phyloP scores from a whole-genome alignment of 1,140 invertebrate species.

The Idris sp. region DNA sequence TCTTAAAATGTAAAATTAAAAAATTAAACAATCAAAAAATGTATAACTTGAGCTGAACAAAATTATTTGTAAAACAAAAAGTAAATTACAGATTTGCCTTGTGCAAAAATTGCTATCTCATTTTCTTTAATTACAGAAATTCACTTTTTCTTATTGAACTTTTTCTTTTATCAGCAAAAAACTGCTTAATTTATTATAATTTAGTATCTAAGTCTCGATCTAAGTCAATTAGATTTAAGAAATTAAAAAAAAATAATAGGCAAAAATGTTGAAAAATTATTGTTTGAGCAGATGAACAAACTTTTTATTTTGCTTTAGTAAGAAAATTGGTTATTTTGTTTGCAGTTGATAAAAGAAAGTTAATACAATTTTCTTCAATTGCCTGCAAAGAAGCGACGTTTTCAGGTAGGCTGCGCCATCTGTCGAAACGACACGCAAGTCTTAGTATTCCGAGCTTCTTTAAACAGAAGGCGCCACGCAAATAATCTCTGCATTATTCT shows the following conservation, averaged over 20 bases:
- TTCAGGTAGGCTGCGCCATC: constrained; percentile 42
- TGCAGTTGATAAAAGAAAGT: background rate
- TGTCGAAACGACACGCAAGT: constrained; percentile 7
- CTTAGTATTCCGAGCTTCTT: constrained; percentile 42
- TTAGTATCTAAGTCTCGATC: too few species aligned
- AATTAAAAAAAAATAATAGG: too few species aligned
- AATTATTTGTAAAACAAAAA: too few species aligned
- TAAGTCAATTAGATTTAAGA: too few species aligned
- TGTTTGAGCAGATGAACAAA: too few species aligned
- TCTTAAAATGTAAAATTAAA: too few species aligned
- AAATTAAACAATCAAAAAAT: too few species aligned
- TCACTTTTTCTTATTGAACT: constrained; percentile 4
- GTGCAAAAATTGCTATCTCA: constrained; percentile 15
- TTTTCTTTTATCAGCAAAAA: constrained; percentile 25
- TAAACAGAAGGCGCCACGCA: constrained; percentile 61
- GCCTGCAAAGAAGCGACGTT: constrained; percentile 6
- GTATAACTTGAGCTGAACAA: too few species aligned
- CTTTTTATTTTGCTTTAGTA: too few species aligned
- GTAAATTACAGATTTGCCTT: too few species aligned
- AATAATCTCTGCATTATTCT: constrained; percentile 29
- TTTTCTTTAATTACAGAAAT: constrained; percentile 27
- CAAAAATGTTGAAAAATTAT: too few species aligned
- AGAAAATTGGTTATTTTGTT: constrained; percentile 17
- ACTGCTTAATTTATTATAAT: too few species aligned
- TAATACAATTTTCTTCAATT: constrained; percentile 26